Conservation (phyloP, 2,888 invertebrate species). For the Agrochola lota region DNA sequence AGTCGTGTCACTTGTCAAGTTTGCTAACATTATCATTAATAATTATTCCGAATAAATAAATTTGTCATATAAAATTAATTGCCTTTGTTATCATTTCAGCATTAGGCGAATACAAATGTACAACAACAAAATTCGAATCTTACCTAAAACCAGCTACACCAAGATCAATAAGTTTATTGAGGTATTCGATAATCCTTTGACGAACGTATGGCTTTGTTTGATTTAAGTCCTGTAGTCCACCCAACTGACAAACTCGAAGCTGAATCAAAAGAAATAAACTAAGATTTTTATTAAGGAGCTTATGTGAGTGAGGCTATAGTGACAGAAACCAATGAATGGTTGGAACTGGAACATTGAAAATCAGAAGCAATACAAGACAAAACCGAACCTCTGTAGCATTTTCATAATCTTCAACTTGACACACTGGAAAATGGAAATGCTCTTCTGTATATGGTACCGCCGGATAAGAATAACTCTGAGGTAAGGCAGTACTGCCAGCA, state of each 20-base stretch:
- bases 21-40: too few relatives aligned
- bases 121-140: background rate
- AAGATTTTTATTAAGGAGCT: background rate
- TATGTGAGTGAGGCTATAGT: background rate
- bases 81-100: too few relatives aligned
- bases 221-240: constrained; percentile 94
- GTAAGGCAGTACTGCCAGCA: constrained; percentile 90
- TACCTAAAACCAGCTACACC: constrained; percentile 94
- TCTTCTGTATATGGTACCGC: constrained; percentile 89
- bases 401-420: constrained; percentile 82
- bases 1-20: too few relatives aligned
- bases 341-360: background rate
- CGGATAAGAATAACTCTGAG: constrained; percentile 84
- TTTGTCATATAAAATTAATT: too few relatives aligned
- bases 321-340: background rate
- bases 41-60: too few relatives aligned
- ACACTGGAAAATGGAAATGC: constrained; percentile 90
- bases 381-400: constrained; percentile 88
- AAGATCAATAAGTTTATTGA: constrained; percentile 91
- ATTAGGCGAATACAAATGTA: background rate
- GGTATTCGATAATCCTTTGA: constrained; percentile 90
- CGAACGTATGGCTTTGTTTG: constrained; percentile 92
- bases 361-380: background rate
- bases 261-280: constrained; percentile 54
- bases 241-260: constrained; percentile 93